Conservation (phyloP, 1,140 invertebrate genomes). For the Thaumatotibia leucotreta region DNA sequence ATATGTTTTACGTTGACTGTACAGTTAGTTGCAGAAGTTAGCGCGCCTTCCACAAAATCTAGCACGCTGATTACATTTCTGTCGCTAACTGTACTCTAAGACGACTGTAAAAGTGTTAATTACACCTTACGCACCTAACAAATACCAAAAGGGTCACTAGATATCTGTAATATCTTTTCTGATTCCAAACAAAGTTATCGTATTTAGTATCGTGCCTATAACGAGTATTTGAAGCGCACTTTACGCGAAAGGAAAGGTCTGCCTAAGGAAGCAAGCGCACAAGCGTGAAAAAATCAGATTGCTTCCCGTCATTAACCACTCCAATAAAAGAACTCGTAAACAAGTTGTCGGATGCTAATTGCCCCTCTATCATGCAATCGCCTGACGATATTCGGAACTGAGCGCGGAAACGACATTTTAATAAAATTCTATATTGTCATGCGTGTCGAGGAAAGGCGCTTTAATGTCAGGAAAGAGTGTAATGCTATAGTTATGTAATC, state of each 20-base stretch:
- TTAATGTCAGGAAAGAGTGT: neutral
- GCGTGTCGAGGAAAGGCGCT: neutral
- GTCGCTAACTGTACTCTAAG: no score
- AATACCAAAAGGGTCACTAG: no score
- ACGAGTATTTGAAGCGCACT: neutral
- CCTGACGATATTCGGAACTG: constrained; percentile 5
- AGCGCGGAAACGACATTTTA: neutral
- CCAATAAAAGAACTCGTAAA: neutral
- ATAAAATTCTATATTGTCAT: neutral
- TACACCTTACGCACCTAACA: no score
- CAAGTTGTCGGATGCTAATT: neutral
- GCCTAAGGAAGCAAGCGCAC: neutral
- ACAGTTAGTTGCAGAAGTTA: no score
- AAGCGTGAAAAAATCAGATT: neutral
- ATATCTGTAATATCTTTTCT: no score
- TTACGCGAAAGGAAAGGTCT: neutral
- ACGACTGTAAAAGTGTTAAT: no score
- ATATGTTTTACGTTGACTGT: no score
- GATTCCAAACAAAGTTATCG: no score
- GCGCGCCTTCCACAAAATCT: no score
- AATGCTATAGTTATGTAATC: neutral
- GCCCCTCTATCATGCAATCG: neutral
- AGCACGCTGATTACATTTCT: no score
- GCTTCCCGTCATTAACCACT: neutral
- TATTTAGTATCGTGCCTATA: neutral